phyloP scores from a whole-genome alignment of 2,888 invertebrate genomes.

The Dicycla oo region DNA sequence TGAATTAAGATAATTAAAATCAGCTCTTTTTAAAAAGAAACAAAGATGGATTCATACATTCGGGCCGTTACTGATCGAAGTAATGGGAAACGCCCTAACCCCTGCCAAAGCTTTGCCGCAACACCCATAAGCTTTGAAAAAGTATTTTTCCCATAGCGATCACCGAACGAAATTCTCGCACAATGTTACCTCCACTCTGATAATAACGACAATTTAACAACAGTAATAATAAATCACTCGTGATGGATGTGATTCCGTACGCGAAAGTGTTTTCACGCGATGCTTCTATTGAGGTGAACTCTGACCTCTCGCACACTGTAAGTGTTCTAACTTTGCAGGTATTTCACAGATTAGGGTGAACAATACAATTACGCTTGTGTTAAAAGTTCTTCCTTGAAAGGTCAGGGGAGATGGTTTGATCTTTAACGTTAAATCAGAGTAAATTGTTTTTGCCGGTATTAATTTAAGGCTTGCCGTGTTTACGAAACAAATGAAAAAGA shows the following conservation, averaged over 20 bases:
- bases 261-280: conserved; percentile 55
- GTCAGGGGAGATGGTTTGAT: conserved; percentile 11
- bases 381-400: conserved; percentile 16
- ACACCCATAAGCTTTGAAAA: conserved; percentile 6
- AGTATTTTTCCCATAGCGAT: conserved; percentile 23
- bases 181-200: conserved; percentile 15
- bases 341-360: conserved; percentile 45
- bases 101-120: conserved; percentile 8
- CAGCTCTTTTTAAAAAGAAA: background rate
- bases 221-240: conserved; percentile 49
- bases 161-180: conserved; percentile 9
- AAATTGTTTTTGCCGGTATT: conserved; percentile 1
- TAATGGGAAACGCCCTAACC: conserved; percentile 23
- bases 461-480: conserved; percentile 10
- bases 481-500: background rate
- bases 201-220: conserved; percentile 47
- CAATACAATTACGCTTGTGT: conserved; percentile 28
- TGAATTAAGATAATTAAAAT: conserved; percentile 3
- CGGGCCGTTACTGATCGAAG: background rate
- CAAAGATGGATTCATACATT: background rate
- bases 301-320: conserved; percentile 50
- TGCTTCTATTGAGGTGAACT: conserved; percentile 35
- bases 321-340: conserved; percentile 25
- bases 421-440: conserved; percentile 1
- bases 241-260: conserved; percentile 53